phyloP scores from a whole-genome alignment of 2,113 vertebrate genomes.

The Lichenostomus cassidix region DNA sequence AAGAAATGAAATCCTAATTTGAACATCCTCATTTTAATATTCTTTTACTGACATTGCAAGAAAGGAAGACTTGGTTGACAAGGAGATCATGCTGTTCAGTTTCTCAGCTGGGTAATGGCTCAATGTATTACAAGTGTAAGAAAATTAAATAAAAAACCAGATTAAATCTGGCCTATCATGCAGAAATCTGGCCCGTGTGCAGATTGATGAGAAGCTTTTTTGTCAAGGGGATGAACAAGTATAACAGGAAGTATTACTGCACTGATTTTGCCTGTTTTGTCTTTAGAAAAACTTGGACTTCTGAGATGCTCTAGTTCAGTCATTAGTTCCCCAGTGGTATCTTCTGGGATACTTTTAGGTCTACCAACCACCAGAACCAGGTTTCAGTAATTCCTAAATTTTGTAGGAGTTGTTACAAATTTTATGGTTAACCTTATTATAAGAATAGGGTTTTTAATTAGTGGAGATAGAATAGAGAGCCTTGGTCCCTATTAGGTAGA shows the following conservation, averaged over 20 bases:
- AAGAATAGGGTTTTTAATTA: background rate
- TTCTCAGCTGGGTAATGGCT: background rate
- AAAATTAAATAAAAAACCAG: background rate
- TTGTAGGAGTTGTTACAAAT: background rate
- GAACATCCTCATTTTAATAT: background rate
- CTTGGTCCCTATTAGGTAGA: background rate
- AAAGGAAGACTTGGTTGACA: background rate
- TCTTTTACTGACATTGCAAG: background rate
- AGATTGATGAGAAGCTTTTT: background rate
- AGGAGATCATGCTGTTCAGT: background rate
- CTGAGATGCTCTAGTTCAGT: background rate
- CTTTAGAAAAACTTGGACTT: background rate
- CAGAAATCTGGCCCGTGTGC: background rate
- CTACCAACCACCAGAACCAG: background rate
- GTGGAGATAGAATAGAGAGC: background rate
- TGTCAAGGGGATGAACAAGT: background rate
- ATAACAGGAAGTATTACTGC: background rate
- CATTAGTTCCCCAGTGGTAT: background rate
- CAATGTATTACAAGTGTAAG: background rate
- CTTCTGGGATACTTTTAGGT: background rate
- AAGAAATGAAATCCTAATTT: slow-evolving; percentile 56
- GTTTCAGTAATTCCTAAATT: background rate
- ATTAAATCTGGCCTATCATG: background rate
- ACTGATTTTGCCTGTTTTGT: background rate
- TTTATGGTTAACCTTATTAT: background rate